Conservation (phyloP, 2,888 invertebrate species). For the Pomacea canaliculata region DNA sequence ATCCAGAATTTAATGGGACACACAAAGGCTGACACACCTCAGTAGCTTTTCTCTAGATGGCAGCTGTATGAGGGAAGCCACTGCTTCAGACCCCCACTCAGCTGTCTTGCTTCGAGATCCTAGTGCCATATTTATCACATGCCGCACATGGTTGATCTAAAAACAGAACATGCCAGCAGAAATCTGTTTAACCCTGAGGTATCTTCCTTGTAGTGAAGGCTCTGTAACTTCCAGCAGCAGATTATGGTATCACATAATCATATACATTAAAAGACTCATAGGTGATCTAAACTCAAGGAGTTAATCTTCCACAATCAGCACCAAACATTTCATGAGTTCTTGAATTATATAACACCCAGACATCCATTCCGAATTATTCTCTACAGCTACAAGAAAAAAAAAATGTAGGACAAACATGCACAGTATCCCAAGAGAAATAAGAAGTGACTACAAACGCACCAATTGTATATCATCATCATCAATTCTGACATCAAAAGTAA, state of each 20-base stretch:
- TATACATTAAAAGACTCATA: too few species aligned
- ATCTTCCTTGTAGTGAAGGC: neutral
- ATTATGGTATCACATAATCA: neutral
- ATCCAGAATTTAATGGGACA: neutral
- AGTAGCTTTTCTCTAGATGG: constrained; percentile 56
- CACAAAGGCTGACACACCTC: constrained; percentile 46
- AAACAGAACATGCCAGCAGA: constrained; percentile 14
- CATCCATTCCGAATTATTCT: too few species aligned
- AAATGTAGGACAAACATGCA: neutral
- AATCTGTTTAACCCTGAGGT: neutral
- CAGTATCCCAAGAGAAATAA: too few species aligned
- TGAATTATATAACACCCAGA: too few species aligned
- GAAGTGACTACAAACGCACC: constrained; percentile 38
- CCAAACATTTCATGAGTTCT: too few species aligned
- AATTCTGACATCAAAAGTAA: constrained; percentile 78
- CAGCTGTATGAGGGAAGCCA: constrained; percentile 58
- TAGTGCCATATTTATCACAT: constrained; percentile 64
- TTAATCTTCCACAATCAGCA: too few species aligned
- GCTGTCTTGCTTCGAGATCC: constrained; percentile 54
- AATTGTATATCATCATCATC: constrained; percentile 60
- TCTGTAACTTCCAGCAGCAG: neutral
- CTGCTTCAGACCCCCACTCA: constrained; percentile 61
- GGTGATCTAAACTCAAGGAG: too few species aligned
- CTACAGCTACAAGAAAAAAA: neutral
- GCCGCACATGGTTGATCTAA: constrained; percentile 66